Evolutionary conservation across 2,113 vertebrate genomes (phyloP), one percentile per base, ranked within the genome.

Genomic region (Catharus minimus): DNA sequence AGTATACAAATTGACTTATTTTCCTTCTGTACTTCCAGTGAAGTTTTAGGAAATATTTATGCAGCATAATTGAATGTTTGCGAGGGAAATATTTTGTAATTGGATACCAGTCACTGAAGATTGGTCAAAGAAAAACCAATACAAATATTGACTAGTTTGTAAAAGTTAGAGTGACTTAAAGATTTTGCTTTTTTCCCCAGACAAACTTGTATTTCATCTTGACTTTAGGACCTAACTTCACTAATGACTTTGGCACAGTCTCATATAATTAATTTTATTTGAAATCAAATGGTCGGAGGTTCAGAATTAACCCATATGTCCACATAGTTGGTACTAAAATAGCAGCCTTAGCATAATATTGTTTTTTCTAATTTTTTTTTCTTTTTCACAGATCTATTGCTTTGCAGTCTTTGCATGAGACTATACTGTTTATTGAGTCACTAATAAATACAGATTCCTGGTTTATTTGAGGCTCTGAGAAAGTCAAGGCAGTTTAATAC

Each of bases 191-290:
- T 88, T 89, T 62, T 86, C 64, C 53, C 24, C 13, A 60, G 30
- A 52, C 15, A 81, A 32, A 50, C 58, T 75, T 89, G 57, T 57
- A 65, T 93, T 92, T 92, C 62, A 79, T 89, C 49, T 53, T 83
- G 55, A 68, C 32, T 92, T 89, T 73, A 84, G 44, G 53, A 75
- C 15, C 49, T 82, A 65, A 46, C 26, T 60, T 88, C 69, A 38
- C 49, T 89, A 84, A 87, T 79, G 18, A 57, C 8, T 85, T 92
- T 91, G 66, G 57, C 74, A 89, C n/a, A 53, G 23, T 78, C 62
- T 93, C 66, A 61, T 87, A n/a, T 60, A 64, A 78, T 89, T 90
- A 86, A 82, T 89, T 92, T 89, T 68, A 46, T 50, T 49, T 75
- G 17, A 82, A 84, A 86, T 71, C 47, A 89, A 36, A 28, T 84